phyloP scores from a whole-genome alignment of 1,140 invertebrate genomes.

The Mamestra configurata region DNA sequence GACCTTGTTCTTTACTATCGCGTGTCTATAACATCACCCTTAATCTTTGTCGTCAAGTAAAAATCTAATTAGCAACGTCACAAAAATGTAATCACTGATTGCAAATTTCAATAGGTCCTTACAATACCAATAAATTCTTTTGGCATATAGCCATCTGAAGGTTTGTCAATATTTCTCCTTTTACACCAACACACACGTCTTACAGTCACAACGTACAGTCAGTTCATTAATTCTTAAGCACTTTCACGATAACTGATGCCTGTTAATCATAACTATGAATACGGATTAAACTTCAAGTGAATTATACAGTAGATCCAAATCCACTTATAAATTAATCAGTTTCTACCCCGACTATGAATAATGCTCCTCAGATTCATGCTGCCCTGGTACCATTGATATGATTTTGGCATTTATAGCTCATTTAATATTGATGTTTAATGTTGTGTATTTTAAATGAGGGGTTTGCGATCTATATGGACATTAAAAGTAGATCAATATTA shows the following conservation, averaged over 20 bases:
- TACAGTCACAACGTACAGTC: not conserved
- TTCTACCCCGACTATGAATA: conserved; percentile 15
- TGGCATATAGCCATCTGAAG: not conserved
- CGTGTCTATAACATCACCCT: no score
- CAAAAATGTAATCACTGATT: no score
- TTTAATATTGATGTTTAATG: not conserved
- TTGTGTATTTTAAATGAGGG: not conserved
- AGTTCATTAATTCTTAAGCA: conserved; percentile 37
- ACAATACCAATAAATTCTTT: no score
- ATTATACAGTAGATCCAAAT: conserved; percentile 33
- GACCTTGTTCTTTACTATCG: no score
- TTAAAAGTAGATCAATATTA: no score
- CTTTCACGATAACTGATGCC: conserved; percentile 28
- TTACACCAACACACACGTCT: not conserved
- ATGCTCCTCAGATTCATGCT: not conserved
- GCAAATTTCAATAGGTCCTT: no score
- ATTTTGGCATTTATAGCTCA: not conserved
- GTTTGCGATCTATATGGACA: no score
- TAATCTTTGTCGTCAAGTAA: no score
- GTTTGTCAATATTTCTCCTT: not conserved
- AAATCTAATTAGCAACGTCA: no score
- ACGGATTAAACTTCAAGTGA: conserved; percentile 31
- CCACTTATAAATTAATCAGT: conserved; percentile 30
- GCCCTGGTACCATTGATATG: not conserved
- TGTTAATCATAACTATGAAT: conserved; percentile 36